These are phyloP conservation scores for Tipula vernalis DNA, from an alignment of 2,888 invertebrate genomes.

Conservation along the genomic window DNA sequence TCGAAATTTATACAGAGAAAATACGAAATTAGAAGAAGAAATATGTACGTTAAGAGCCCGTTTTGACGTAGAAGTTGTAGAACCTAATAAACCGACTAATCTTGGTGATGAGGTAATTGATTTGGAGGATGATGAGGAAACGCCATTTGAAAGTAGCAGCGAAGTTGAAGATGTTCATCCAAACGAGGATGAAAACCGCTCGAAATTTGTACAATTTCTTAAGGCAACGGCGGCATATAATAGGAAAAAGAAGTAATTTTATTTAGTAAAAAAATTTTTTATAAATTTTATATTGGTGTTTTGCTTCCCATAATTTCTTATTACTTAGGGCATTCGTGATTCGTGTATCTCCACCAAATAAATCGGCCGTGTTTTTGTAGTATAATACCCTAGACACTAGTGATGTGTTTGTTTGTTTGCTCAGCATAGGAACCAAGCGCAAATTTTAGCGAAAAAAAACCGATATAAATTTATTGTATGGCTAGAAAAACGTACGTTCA, in stretches of 20 bases:
- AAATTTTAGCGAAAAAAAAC: too few relatives aligned
- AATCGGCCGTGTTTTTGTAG: too few relatives aligned
- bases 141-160: background rate
- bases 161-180: background rate
- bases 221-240: background rate
- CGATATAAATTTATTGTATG: too few relatives aligned
- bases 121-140: background rate
- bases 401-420: too few relatives aligned
- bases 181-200: background rate
- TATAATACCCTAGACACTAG: too few relatives aligned
- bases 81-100: background rate
- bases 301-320: background rate
- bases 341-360: too few relatives aligned
- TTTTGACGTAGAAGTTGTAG: background rate
- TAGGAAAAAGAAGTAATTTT: background rate
- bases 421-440: too few relatives aligned
- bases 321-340: too few relatives aligned
- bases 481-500: too few relatives aligned
- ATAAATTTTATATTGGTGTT: background rate
- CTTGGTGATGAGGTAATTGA: background rate
- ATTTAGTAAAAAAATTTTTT: background rate
- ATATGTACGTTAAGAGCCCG: background rate
- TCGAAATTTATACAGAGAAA: background rate
- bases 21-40: background rate
- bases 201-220: background rate